Evolutionary conservation across 1,140 invertebrate genomes (phyloP), one percentile per base, ranked within the genome.

Genomic region (Rhizoglyphus robini): DNA sequence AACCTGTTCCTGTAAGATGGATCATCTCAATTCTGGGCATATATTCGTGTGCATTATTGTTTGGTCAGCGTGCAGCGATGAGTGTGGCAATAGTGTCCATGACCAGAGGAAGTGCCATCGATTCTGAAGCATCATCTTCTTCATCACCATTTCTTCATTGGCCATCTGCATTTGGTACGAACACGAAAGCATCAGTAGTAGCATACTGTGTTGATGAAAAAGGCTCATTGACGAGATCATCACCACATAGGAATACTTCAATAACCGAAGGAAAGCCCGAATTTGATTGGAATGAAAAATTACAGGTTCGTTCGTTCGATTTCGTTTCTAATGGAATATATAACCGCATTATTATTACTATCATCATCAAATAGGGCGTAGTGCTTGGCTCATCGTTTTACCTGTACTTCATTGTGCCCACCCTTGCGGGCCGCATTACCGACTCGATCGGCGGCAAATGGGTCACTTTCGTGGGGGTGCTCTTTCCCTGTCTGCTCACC

Each of bases 71-170:
- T 62, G 92, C 91, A 1, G 96, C 95, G 74, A 87, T 97, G 82
- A 95, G 90, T 4, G 88, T 96, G 32, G 91, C 92, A 13, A 94
- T 97, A 69, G 91, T 96, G 41, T 90, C 90, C 13, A 97, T 96
- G 93, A 60, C 58, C 51, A 54, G 36, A 41, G 36, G 36, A 41
- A 41, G 8, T 18, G 36, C 8, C 8, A 41, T 18, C 8, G 36
- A 41, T 11, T 41, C 36, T 8, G 36, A 41, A 41, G 8, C 36
- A 41, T n/a, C n/a, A n/a, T n/a, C n/a, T n/a, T n/a, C n/a, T n/a
- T 23, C 41, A 46, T 46, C 41, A 23, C 41, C 41, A 46, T 15
- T 15, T 46, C 41, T 46, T 15, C 41, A 15, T 15, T 23, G 15
- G 23, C 41, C 41, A 46, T 23, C 41, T 46, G n/a, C 41, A 46